Conservation (phyloP, 2,113 vertebrate species). For the Anarrhichthys ocellatus region DNA sequence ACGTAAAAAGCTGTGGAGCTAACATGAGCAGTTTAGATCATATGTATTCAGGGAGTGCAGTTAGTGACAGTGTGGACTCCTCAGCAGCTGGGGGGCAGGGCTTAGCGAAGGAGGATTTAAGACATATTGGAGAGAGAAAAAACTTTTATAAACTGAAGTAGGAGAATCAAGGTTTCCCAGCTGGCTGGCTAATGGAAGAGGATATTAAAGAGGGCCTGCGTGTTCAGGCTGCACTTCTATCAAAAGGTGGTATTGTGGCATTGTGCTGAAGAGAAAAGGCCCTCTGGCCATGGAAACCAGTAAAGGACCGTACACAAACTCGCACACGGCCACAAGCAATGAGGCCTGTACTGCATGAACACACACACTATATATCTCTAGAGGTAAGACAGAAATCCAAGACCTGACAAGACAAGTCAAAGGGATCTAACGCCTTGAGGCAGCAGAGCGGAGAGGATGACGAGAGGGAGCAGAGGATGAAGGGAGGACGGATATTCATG, state of each 20-base stretch:
- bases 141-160: slow-evolving; percentile 5
- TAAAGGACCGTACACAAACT: slow-evolving; percentile 51
- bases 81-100: neutral
- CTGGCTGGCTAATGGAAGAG: slow-evolving; percentile 38
- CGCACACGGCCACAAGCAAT: slow-evolving; percentile 40
- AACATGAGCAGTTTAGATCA: neutral
- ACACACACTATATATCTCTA: slow-evolving; percentile 61
- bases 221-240: slow-evolving; percentile 23
- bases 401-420: slow-evolving; percentile 78
- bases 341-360: slow-evolving; percentile 58
- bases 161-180: slow-evolving; percentile 24
- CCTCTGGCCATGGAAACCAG: slow-evolving; percentile 55
- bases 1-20: neutral
- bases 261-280: slow-evolving; percentile 50
- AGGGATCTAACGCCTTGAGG: slow-evolving; percentile 68
- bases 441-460: slow-evolving; percentile 54
- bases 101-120: neutral
- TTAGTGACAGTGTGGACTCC: neutral
- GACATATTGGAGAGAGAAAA: slow-evolving; percentile 24
- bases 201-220: slow-evolving; percentile 35
- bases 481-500: slow-evolving; percentile 55
- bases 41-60: neutral
- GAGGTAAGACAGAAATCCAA: slow-evolving; percentile 74
- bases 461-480: slow-evolving; percentile 54
- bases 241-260: slow-evolving; percentile 48